Evolutionary conservation across 2,113 vertebrate genomes (phyloP).

Genomic region (Myodes glareolus): DNA sequence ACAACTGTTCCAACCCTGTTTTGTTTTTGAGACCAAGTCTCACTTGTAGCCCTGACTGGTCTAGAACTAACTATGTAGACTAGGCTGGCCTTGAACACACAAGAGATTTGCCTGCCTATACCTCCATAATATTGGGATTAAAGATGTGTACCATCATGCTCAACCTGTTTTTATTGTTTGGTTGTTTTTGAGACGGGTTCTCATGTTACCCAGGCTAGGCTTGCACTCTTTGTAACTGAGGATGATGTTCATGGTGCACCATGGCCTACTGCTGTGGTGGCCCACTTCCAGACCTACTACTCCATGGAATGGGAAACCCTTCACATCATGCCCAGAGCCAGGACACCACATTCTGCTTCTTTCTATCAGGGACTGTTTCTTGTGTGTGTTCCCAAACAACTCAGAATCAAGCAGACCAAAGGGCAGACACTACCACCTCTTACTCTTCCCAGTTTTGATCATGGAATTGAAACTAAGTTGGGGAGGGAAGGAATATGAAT

Average conservation of each 20-base stretch:
- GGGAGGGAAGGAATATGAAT: too few relatives aligned
- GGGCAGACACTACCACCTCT: not conserved
- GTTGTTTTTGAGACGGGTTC: not conserved
- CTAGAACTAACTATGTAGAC: not conserved
- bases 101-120: not conserved
- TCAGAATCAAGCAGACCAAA: not conserved
- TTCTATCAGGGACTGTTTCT: not conserved
- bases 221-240: not conserved
- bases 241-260: not conserved
- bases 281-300: not conserved
- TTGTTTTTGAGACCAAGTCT: not conserved
- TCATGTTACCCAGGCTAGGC: not conserved
- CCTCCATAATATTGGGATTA: not conserved
- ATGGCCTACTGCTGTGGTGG: not conserved
- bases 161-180: not conserved
- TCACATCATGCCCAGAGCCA: not conserved
- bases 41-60: not conserved
- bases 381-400: not conserved
- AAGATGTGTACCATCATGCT: not conserved
- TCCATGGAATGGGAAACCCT: not conserved
- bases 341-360: not conserved
- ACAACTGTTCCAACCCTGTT: not conserved
- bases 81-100: not conserved
- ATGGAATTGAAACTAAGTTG: constrained; percentile 34
- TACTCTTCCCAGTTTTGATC: not conserved